phyloP scores from a whole-genome alignment of 2,888 invertebrate species.

The Aethes cnicana region DNA sequence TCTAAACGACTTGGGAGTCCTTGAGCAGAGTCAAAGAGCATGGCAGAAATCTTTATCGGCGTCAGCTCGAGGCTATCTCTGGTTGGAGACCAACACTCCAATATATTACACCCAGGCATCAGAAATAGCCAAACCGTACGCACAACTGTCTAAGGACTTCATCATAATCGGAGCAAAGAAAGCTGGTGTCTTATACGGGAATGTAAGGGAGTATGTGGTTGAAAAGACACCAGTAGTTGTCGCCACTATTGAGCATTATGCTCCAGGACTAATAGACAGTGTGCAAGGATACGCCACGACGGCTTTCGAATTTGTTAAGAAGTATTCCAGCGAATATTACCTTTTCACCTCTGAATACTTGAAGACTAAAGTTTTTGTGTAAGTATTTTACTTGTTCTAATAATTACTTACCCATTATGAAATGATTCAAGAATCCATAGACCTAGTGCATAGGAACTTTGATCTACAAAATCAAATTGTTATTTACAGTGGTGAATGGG shows the following conservation, averaged over 20 bases:
- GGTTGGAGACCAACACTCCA: slow-evolving; percentile 86
- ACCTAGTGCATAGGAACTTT: too few species aligned
- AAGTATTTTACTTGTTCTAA: slow-evolving; percentile 68
- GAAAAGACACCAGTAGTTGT: slow-evolving; percentile 75
- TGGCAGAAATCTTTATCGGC: slow-evolving; percentile 84
- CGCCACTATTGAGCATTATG: slow-evolving; percentile 84
- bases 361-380: slow-evolving; percentile 90
- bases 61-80: slow-evolving; percentile 84
- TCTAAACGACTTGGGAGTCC: slow-evolving; percentile 84
- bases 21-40: slow-evolving; percentile 84
- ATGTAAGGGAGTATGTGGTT: slow-evolving; percentile 72
- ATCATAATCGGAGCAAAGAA: slow-evolving; percentile 80
- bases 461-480: not conserved
- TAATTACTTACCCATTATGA: too few species aligned
- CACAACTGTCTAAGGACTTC: slow-evolving; percentile 83
- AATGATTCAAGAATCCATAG: too few species aligned
- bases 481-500: slow-evolving; percentile 87
- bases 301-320: slow-evolving; percentile 70
- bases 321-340: slow-evolving; percentile 76
- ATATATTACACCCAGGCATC: slow-evolving; percentile 83
- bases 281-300: slow-evolving; percentile 76
- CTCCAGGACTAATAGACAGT: slow-evolving; percentile 86
- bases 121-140: slow-evolving; percentile 83
- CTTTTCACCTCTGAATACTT: slow-evolving; percentile 83
- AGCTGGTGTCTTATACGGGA: slow-evolving; percentile 69